A percentile compares a stretch with the other conserved stretches of the same genome.
Conservation (phyloP, 2,113 vertebrate genomes). For the Phalacrocorax carbo region DNA sequence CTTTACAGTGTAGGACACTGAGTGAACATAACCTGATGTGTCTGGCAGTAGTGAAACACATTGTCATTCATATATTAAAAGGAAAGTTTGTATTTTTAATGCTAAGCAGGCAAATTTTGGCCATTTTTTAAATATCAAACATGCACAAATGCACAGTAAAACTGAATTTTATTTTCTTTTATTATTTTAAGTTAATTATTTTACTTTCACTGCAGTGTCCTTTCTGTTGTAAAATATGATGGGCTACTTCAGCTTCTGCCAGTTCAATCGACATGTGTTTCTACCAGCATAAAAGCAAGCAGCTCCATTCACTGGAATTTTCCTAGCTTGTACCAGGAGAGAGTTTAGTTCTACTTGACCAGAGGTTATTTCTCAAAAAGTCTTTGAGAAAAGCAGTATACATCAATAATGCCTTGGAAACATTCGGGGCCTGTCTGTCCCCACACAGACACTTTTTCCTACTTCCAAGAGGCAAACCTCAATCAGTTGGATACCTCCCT, state of each 20-base stretch:
- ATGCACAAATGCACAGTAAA: neutral
- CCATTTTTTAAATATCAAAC: accelerated
- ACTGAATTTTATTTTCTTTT: neutral
- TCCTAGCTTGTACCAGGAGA: neutral
- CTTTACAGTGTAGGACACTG: neutral
- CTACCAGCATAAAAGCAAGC: neutral
- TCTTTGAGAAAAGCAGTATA: neutral
- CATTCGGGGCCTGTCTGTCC: neutral
- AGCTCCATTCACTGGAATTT: neutral
- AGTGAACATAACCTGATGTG: neutral
- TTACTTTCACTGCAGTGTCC: neutral
- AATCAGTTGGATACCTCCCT: neutral
- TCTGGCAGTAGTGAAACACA: neutral
- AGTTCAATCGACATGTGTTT: accelerated
- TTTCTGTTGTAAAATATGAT: neutral
- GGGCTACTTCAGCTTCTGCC: neutral
- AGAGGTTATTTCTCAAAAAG: neutral
- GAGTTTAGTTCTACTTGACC: neutral
- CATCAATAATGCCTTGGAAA: neutral
- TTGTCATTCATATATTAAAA: neutral
- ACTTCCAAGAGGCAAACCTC: neutral
- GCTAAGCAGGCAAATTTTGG: neutral
- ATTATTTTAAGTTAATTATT: neutral
- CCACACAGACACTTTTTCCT: accelerated
- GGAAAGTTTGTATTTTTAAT: neutral